Conservation (phyloP, 2,888 invertebrate genomes). For the Caenorhabditis virilis region DNA sequence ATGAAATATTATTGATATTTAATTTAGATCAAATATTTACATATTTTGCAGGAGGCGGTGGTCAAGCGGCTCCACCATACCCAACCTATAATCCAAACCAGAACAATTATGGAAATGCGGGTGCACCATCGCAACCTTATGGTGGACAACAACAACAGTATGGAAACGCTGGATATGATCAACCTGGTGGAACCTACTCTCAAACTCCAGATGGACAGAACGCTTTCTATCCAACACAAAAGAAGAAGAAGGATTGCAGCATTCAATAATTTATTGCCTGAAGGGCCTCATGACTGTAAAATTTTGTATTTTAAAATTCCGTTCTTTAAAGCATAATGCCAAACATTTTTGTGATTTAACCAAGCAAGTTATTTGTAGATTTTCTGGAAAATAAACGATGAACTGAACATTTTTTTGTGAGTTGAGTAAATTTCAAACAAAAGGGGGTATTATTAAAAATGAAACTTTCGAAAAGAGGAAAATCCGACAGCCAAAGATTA, state of each 20-base stretch:
- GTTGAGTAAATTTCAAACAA: too few relatives aligned
- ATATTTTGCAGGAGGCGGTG: slow-evolving; percentile 7
- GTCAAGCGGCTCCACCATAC: slow-evolving; percentile 49
- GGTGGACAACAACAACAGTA: slow-evolving; percentile 5
- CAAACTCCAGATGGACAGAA: slow-evolving; percentile 25
- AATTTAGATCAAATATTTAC: slow-evolving; percentile 1
- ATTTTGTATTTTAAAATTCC: too few relatives aligned
- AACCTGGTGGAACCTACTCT: slow-evolving; percentile 4
- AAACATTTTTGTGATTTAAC: too few relatives aligned
- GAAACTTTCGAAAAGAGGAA: too few relatives aligned
- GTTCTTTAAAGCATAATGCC: too few relatives aligned
- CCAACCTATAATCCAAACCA: slow-evolving; percentile 49
- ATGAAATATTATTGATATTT: too few relatives aligned
- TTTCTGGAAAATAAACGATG: too few relatives aligned
- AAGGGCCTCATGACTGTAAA: too few relatives aligned
- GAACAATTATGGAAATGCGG: slow-evolving; percentile 26
- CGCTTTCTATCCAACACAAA: slow-evolving; percentile 63
- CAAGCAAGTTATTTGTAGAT: too few relatives aligned
- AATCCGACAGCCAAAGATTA: too few relatives aligned
- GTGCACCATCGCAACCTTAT: slow-evolving; percentile 11
- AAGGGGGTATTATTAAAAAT: too few relatives aligned
- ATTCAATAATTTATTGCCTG: slow-evolving; percentile 32
- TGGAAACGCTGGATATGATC: slow-evolving; percentile 18
- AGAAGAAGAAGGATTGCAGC: slow-evolving; percentile 63
- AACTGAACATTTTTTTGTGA: too few relatives aligned